A percentile compares a stretch with the other conserved stretches of the same genome.
phyloP scores from a whole-genome alignment of 2,113 vertebrate genomes.

The Ophiodon elongatus region DNA sequence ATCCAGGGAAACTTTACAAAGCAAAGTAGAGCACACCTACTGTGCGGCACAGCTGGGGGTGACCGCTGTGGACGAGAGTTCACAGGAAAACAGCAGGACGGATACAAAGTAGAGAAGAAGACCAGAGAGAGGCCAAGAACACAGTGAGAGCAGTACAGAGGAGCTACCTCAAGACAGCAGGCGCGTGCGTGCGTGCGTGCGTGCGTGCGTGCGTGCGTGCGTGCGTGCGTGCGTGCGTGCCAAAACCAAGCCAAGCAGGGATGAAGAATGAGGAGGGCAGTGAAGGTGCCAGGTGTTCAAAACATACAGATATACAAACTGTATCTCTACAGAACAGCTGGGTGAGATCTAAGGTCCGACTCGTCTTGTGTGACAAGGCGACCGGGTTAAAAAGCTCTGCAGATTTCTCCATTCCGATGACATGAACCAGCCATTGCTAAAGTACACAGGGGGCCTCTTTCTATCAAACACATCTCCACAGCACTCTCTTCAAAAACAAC shows the following conservation, averaged over 20 bases:
- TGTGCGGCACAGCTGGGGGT: constrained; percentile 33
- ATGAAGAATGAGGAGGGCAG: constrained; percentile 60
- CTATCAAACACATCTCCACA: not conserved
- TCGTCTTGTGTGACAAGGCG: constrained; percentile 50
- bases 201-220: constrained; percentile 16
- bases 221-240: constrained; percentile 28
- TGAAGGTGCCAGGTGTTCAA: constrained; percentile 59
- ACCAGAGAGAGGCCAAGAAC: constrained; percentile 1
- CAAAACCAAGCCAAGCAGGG: constrained; percentile 60
- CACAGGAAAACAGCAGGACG: constrained; percentile 14
- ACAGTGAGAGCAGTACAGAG: constrained; percentile 7
- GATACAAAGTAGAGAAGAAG: not conserved
- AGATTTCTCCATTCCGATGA: not conserved
- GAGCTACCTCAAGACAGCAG: constrained; percentile 22
- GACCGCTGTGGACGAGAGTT: constrained; percentile 7
- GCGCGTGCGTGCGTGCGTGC: constrained; percentile 13
- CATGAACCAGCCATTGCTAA: constrained; percentile 12
- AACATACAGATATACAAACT: not conserved
- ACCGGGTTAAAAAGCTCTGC: constrained; percentile 22
- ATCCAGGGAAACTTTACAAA: constrained; percentile 20
- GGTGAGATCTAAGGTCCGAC: constrained; percentile 33
- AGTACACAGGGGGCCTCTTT: constrained; percentile 1
- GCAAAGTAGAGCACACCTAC: constrained; percentile 30
- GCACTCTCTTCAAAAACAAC: not conserved
- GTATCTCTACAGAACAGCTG: constrained; percentile 24